Conservation (phyloP, 2,113 vertebrate species). For the Zingel zingel region DNA sequence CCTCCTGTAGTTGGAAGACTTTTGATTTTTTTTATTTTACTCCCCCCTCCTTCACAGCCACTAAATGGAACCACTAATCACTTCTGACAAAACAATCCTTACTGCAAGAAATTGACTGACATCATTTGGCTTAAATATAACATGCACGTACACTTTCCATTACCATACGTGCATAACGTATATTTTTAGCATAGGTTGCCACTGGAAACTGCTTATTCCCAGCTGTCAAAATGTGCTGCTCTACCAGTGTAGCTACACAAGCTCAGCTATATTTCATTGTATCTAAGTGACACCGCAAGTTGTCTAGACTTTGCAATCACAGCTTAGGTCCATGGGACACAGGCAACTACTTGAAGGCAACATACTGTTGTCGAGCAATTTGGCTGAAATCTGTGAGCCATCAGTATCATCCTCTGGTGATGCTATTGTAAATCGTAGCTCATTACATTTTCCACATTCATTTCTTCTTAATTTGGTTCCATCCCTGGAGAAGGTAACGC, state of each 20-base stretch:
- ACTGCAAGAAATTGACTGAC: background rate
- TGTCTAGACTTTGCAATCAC: slow-evolving; percentile 25
- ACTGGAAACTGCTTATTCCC: background rate
- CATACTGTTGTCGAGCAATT: slow-evolving; percentile 8
- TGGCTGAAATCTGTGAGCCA: background rate
- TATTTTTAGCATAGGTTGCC: background rate
- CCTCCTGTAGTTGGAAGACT: background rate
- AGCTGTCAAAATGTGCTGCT: slow-evolving; percentile 1
- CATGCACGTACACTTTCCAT: background rate
- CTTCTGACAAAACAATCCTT: background rate
- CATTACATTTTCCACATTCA: slow-evolving; percentile 42
- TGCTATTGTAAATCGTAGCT: slow-evolving; percentile 12
- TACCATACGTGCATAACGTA: background rate
- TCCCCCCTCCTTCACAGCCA: background rate
- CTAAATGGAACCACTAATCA: slow-evolving; percentile 4
- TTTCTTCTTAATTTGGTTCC: slow-evolving; percentile 22
- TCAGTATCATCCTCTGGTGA: slow-evolving; percentile 20
- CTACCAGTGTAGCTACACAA: background rate
- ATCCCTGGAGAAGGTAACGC: slow-evolving; percentile 6
- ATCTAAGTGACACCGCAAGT: background rate
- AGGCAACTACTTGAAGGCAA: slow-evolving; percentile 2
- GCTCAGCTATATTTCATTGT: background rate
- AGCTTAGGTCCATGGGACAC: slow-evolving; percentile 7
- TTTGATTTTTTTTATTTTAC: background rate
- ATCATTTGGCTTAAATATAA: background rate